These are phyloP conservation scores for Hyphantria cunea DNA, from an alignment of 1,140 invertebrate genomes.

Conservation along the genomic window DNA sequence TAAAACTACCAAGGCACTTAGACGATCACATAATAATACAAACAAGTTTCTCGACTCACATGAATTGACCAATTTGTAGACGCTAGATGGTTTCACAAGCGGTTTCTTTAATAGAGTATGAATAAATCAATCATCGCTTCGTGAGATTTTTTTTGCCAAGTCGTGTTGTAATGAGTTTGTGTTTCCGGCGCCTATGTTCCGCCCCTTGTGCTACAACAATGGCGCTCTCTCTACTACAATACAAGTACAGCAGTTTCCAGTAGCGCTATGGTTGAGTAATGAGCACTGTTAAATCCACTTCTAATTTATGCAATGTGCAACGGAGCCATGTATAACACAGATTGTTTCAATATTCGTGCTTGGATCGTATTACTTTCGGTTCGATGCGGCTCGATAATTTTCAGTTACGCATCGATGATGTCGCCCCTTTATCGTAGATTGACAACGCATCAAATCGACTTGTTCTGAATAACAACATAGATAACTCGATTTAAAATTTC, in stretches of 20 bases:
- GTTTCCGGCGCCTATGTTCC: conserved; percentile 47
- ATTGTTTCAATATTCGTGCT: conserved; percentile 43
- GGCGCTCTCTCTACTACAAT: conserved; percentile 47
- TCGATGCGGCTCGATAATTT: conserved; percentile 43
- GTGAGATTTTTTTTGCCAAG: conserved; percentile 62
- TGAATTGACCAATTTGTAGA: conserved; percentile 61
- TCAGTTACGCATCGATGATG: conserved; percentile 36
- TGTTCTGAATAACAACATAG: conserved; percentile 48
- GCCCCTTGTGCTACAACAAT: conserved; percentile 52
- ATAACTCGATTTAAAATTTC: conserved; percentile 34
- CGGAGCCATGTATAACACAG: conserved; percentile 29
- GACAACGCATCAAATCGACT: conserved; percentile 34
- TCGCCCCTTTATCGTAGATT: neutral
- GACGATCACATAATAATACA: conserved; percentile 43
- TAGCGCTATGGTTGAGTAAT: conserved; percentile 56
- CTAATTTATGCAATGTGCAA: conserved; percentile 46
- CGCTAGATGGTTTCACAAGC: conserved; percentile 53
- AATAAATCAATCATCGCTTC: conserved; percentile 67
- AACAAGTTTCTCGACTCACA: conserved; percentile 51
- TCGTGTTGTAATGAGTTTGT: conserved; percentile 58
- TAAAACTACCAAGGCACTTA: conserved; percentile 38
- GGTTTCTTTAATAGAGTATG: conserved; percentile 43
- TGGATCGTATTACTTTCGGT: conserved; percentile 44
- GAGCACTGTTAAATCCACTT: conserved; percentile 58
- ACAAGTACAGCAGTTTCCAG: conserved; percentile 57